Evolutionary conservation across 2,113 vertebrate genomes (phyloP).

Genomic region (Lonchura striata): DNA sequence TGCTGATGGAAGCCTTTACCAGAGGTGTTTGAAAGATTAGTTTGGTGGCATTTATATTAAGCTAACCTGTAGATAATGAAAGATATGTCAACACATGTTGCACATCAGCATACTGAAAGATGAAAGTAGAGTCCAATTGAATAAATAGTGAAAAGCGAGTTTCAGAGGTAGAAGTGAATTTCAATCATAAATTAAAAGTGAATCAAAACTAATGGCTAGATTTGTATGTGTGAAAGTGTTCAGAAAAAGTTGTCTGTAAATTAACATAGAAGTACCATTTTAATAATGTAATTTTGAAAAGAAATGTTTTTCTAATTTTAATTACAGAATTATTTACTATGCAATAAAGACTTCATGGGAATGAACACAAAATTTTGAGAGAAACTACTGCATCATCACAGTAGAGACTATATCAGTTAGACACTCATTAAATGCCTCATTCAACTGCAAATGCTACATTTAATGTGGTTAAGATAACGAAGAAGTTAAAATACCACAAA

Average conservation of each 20-base stretch:
- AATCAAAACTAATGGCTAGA: neutral
- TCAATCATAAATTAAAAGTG: neutral
- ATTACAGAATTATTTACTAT: conserved; percentile 22
- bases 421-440: conserved; percentile 30
- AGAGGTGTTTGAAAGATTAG: conserved; percentile 27
- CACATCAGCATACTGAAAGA: neutral
- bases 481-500: neutral
- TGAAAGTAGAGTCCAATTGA: neutral
- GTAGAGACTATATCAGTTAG: conserved; percentile 20
- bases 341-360: conserved; percentile 10
- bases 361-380: conserved; percentile 15
- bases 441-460: conserved; percentile 34
- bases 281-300: neutral
- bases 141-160: neutral
- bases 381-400: conserved; percentile 30
- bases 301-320: conserved; percentile 47
- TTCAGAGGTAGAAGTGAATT: neutral
- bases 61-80: conserved; percentile 36
- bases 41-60: neutral
- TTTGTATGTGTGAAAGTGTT: neutral
- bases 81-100: neutral
- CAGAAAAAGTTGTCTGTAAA: neutral
- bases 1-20: conserved; percentile 5
- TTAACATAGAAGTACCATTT: neutral
- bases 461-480: conserved; percentile 9